phyloP scores from a whole-genome alignment of 2,797 vertebrate species.

The Crocidura indochinensis region DNA sequence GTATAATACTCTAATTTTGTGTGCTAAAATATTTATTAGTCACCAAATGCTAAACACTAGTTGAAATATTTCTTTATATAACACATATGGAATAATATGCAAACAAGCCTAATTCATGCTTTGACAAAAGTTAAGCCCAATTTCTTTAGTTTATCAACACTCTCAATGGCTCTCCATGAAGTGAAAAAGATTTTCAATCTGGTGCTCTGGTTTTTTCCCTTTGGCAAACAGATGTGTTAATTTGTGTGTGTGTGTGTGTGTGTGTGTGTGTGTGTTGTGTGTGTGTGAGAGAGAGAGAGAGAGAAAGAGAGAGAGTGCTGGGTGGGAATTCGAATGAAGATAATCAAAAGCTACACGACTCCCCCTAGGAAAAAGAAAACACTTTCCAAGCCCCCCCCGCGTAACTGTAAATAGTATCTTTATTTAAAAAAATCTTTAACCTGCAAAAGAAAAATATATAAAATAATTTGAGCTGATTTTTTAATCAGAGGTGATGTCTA shows the following conservation, averaged over 20 bases:
- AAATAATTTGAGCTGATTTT: no score
- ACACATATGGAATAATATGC: slow-evolving; percentile 17
- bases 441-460: no score
- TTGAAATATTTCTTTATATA: slow-evolving; percentile 66
- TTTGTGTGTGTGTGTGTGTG: no score
- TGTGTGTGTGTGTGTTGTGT: no score
- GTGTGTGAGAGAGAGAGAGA: background rate
- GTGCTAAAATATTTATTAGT: slow-evolving; percentile 22
- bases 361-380: background rate
- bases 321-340: background rate
- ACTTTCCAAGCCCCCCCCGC: background rate
- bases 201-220: slow-evolving; percentile 91
- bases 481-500: no score
- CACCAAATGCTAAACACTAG: slow-evolving; percentile 58
- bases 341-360: background rate
- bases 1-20: slow-evolving; percentile 41
- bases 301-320: background rate
- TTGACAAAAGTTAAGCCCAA: slow-evolving; percentile 79
- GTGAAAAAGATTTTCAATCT: slow-evolving; percentile 85
- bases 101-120: slow-evolving; percentile 72
- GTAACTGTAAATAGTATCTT: no score
- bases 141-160: slow-evolving; percentile 89
- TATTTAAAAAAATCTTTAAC: no score
- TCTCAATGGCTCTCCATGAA: slow-evolving; percentile 85
- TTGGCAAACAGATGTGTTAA: slow-evolving; percentile 88